Evolutionary conservation across 2,113 vertebrate species (phyloP), one percentile per base, ranked within the genome.

Genomic region (Picathartes gymnocephalus): DNA sequence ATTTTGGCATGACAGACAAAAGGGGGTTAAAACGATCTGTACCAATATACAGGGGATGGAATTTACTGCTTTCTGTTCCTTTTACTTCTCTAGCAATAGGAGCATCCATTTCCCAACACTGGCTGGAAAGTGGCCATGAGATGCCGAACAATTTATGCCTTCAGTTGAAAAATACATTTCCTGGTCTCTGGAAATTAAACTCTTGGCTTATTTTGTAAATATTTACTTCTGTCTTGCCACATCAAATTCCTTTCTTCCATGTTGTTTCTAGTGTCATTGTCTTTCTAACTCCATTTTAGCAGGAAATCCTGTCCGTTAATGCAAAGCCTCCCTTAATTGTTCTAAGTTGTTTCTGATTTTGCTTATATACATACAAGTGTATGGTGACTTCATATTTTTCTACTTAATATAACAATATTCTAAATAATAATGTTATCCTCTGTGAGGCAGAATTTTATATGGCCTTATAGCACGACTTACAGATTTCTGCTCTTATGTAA

Each of bases 221-320:
- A 97, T 97, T 98, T 97, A 92, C 88, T 95, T 97, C 66, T 81
- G 70, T 91, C 90, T 97, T 90, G 84, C 91, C 65, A 93, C 94
- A 97, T 96, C 76, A 87, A 57, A 97, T 97, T 96, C 90, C 93
- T 93, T 85, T 73, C 79, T 95, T 95, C 69, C 70, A 45, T 86
- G 33, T 68, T 90, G 72, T 86, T 93, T 69, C 74, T 87, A 24
- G 61, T 88, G 85, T 93, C 91, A 94, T 96, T 97, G 81, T 95
- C 94, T 93, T 77, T 96, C 76, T 27, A 13, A 64, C 92, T 95
- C 77, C 80, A 87, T 94, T 97, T 93, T 73, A 78, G 39, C 73
- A 92, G 86, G 91, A 96, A 91, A 93, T 96, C 93, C 65, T 95
- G 74, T 91, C 96, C 82, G 13, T 89, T 93, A 94, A 73, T 73